phyloP scores from a whole-genome alignment of 2,113 vertebrate genomes.

The Columba livia region DNA sequence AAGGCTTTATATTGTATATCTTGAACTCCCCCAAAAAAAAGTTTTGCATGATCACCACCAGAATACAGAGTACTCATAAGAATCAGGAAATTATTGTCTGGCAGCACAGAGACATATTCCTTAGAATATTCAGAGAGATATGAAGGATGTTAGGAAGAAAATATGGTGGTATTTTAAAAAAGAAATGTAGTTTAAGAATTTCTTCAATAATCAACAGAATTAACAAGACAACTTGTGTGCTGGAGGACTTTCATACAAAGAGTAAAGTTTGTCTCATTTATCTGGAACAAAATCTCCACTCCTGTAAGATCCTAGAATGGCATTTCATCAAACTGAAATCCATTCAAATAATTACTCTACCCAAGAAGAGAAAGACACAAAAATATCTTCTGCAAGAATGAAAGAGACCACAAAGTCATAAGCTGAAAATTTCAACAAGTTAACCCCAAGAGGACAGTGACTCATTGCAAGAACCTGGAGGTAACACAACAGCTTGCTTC shows the following conservation, averaged over 20 bases:
- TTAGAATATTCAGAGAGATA: background rate
- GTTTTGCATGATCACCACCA: background rate
- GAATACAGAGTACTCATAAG: background rate
- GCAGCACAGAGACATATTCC: background rate
- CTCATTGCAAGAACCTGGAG: background rate
- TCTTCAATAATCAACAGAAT: background rate
- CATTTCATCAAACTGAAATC: background rate
- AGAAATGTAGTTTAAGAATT: background rate
- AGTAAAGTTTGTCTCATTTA: background rate
- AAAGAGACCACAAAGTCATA: background rate
- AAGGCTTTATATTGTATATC: background rate
- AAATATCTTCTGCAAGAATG: background rate
- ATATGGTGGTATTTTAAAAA: background rate
- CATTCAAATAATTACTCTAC: background rate
- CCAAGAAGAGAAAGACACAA: background rate
- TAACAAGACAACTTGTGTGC: background rate
- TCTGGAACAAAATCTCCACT: background rate
- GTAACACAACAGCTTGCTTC: background rate
- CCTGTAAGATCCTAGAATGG: background rate
- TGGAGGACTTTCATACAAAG: background rate
- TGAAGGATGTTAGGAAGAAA: background rate
- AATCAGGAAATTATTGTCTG: background rate
- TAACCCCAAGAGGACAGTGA: background rate
- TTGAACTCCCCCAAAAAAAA: background rate
- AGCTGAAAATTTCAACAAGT: background rate